Base-by-base conservation (phyloP, 1,140 invertebrate genomes). In the Drosophila santomea region DNA sequence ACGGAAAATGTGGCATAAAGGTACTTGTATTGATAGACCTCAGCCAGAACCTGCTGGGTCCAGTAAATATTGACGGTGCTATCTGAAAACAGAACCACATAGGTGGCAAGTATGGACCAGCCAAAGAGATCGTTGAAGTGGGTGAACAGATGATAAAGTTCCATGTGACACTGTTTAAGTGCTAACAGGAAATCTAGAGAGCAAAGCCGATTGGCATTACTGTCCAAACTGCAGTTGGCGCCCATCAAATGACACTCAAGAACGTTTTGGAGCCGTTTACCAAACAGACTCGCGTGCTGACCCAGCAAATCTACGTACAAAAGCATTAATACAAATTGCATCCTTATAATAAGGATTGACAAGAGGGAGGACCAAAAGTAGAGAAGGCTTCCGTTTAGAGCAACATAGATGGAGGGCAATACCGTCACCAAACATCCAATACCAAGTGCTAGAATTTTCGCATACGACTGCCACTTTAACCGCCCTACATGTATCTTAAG, bases 41-140 rank as follows among this genome's bases (percentile, higher is more conserved):
- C 76, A 0, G 69, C 47, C 1, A 90, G 51, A 0, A 76, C 54
- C 1, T 86, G 55, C 14, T 90, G 66, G 0, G 75, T 51, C 80
- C 78, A 91, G 39, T 90, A 86, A 2, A 90, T 60, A 38, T 90
- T 81, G 4, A 84, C 50, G n/a, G 71, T 82, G 35, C 72, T 72
- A 23, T 90, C 85, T 38, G 90, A n/a, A 25, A 90, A 82, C 61
- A 79, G 58, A 1, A 90, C 81, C 12, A 86, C 85, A 43, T 76
- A 81, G 25, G 78, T 79, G 28, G 66, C 63, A 0, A 91, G 55
- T 20, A 91, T 75, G 2, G 75, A 73, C 74, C 80, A 84, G 38
- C 89, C 89, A 39, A 71, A 91, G 0, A 89, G 48, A 6, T 12
- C 35, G 20, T 85, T 91, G 20, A 64, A 91, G 5, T 59, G 50